Evolutionary conservation across 1,140 invertebrate genomes (phyloP).

Genomic region (Aphelinus certus): DNA sequence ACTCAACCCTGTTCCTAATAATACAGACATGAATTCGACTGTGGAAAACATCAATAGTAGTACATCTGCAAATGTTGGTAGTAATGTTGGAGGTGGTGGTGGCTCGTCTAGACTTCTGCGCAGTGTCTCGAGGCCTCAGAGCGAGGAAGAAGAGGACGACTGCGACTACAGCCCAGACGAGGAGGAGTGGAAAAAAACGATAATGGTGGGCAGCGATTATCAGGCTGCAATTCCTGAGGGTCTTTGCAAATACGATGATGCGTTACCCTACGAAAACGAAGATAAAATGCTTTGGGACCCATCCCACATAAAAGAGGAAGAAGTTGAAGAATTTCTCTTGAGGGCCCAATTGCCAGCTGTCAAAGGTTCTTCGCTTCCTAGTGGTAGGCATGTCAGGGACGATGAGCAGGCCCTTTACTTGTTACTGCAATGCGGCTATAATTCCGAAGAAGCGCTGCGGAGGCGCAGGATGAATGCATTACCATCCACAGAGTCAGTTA

Average conservation of each 20-base stretch:
- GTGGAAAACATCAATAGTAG: not conserved
- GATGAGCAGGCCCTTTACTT: conserved; percentile 95
- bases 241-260: conserved; percentile 90
- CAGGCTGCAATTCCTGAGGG: conserved; percentile 94
- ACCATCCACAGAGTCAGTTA: conserved; percentile 77
- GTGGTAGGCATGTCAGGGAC: conserved; percentile 85
- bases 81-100: conserved; percentile 53
- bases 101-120: conserved; percentile 64
- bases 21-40: no score
- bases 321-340: conserved; percentile 84
- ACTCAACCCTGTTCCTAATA: no score
- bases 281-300: conserved; percentile 96
- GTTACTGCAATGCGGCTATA: conserved; percentile 93
- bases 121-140: conserved; percentile 72
- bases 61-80: conserved; percentile 30
- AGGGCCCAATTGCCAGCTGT: conserved; percentile 72
- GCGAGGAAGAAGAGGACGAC: conserved; percentile 79
- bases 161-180: conserved; percentile 81
- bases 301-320: conserved; percentile 74
- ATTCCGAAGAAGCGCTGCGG: conserved; percentile 90
- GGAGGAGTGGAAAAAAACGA: conserved; percentile 85
- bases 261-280: conserved; percentile 94
- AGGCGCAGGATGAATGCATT: conserved; percentile 83
- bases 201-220: conserved; percentile 95
- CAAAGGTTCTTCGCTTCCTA: conserved; percentile 73